phyloP scores from a whole-genome alignment of 2,113 vertebrate genomes.

The Tenebrosternarchus preto region DNA sequence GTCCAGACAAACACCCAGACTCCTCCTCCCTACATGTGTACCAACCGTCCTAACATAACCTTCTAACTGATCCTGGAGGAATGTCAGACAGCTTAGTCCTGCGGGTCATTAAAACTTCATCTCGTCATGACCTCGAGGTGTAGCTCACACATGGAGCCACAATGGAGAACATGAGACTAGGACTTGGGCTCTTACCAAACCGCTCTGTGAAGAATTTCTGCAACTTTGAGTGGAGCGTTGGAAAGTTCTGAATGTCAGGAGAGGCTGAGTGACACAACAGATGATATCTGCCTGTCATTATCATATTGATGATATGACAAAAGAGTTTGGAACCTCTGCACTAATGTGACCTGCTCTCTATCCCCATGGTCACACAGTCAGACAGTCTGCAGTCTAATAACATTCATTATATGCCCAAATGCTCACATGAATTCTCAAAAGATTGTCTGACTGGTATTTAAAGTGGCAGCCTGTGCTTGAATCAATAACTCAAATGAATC shows the following conservation, averaged over 20 bases:
- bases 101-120: neutral
- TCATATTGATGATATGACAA: slow-evolving; percentile 54
- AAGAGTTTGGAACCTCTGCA: slow-evolving; percentile 31
- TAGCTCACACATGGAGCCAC: neutral
- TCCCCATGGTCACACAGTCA: slow-evolving; percentile 34
- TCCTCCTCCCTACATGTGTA: neutral
- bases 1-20: slow-evolving; percentile 24
- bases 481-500: slow-evolving; percentile 48
- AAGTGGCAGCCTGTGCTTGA: slow-evolving; percentile 36
- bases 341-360: slow-evolving; percentile 37
- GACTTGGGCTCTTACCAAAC: neutral
- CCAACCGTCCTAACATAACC: neutral
- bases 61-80: neutral
- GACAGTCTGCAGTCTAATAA: slow-evolving; percentile 44
- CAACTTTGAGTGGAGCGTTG: slow-evolving; percentile 15
- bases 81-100: neutral
- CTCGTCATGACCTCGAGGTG: neutral
- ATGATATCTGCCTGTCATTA: slow-evolving; percentile 50
- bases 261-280: slow-evolving; percentile 28
- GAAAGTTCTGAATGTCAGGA: slow-evolving; percentile 45
- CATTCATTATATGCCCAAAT: slow-evolving; percentile 43
- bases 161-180: slow-evolving; percentile 1
- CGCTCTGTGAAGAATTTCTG: neutral
- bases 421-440: slow-evolving; percentile 51
- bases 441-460: slow-evolving; percentile 37